A percentile compares a stretch with the other conserved stretches of the same genome.
Evolutionary conservation across 1,140 invertebrate species (phyloP).

Genomic region (Leucophenga varia): DNA sequence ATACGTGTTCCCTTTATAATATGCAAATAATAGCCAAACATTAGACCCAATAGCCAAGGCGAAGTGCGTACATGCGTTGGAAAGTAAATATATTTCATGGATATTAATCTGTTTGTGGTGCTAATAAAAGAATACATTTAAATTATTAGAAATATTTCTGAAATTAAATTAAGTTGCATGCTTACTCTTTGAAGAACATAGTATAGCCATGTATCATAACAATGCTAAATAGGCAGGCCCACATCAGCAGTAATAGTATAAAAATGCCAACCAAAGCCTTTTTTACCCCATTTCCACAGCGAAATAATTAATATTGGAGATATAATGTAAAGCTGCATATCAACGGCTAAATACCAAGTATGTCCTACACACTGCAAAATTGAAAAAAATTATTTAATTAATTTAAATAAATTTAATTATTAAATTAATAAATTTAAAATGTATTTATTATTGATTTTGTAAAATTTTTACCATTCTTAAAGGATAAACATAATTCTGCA

Average conservation of each 20-base stretch:
- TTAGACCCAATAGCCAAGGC: conserved; percentile 35
- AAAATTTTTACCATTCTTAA: neutral
- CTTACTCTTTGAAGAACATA: neutral
- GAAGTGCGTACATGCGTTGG: conserved; percentile 34
- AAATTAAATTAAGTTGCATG: no score
- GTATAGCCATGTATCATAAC: neutral
- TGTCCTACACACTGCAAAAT: conserved; percentile 77
- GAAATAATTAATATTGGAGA: conserved; percentile 70
- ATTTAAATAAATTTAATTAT: neutral
- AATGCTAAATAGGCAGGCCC: neutral
- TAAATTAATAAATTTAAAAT: no score
- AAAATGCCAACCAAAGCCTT: neutral
- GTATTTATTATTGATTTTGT: no score
- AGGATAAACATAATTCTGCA: conserved; percentile 1
- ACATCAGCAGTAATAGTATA: neutral
- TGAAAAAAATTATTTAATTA: conserved; percentile 9
- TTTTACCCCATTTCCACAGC: conserved; percentile 62
- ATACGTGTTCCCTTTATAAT: neutral
- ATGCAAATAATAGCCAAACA: conserved; percentile 38
- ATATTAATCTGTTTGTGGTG: conserved; percentile 6
- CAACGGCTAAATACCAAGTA: conserved; percentile 81
- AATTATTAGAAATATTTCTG: neutral
- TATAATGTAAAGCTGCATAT: conserved; percentile 77
- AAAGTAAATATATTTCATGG: conserved; percentile 22
- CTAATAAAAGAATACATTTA: conserved; percentile 56